Percentiles rank a stretch among this genome's conserved stretches.
These are phyloP conservation scores for Scaptomyza graminum DNA, from an alignment of 1,140 invertebrate genomes.

Conservation along the genomic window DNA sequence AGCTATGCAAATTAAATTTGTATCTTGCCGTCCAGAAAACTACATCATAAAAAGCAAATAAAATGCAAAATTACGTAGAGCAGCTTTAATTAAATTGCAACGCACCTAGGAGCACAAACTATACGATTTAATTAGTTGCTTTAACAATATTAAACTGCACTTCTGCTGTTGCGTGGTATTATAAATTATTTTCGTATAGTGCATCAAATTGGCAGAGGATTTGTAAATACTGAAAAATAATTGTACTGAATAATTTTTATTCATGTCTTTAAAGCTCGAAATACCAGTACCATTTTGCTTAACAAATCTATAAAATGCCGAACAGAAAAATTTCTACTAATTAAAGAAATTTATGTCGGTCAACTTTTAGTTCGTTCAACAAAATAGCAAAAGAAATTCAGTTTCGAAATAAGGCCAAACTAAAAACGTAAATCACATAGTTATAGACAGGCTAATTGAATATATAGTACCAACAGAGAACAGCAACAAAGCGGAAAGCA, in stretches of 20 bases:
- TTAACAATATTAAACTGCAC: no score
- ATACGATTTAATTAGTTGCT: no score
- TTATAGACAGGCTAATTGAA: background rate
- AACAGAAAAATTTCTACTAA: conserved; percentile 62
- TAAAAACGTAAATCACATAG: background rate
- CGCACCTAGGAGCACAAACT: no score
- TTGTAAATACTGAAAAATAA: no score
- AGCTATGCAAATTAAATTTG: conserved; percentile 69
- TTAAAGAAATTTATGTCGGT: conserved; percentile 77
- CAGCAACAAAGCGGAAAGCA: background rate
- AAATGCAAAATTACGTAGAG: conserved; percentile 35
- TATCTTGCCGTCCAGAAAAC: conserved; percentile 27
- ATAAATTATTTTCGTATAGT: no score
- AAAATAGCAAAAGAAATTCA: conserved; percentile 10
- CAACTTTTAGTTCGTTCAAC: conserved; percentile 49
- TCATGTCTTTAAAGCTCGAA: conserved; percentile 39
- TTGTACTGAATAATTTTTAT: no score
- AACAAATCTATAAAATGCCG: conserved; percentile 67
- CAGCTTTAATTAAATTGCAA: conserved; percentile 4
- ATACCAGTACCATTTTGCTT: no score
- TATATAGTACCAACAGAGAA: background rate
- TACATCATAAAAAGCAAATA: conserved; percentile 9
- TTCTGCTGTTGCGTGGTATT: no score
- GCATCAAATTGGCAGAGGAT: no score
- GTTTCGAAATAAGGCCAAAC: conserved; percentile 10